Conservation (phyloP, 2,113 vertebrate genomes). For the Romanogobio albipinnatus region DNA sequence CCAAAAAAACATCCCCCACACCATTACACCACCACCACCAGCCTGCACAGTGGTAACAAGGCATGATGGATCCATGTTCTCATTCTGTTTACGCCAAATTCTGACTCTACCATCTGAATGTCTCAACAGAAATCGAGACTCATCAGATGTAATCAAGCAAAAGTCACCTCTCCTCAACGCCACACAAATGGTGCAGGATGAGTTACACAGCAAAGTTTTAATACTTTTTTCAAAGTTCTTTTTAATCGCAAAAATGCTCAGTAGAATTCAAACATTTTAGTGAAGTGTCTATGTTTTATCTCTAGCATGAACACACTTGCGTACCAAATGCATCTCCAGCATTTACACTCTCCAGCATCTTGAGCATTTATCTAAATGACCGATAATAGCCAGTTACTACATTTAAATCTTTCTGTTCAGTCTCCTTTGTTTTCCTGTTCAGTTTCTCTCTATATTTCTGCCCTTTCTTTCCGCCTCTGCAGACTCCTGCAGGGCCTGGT, state of each 20-base stretch:
- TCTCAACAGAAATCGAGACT: too few species aligned
- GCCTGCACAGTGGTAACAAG: too few species aligned
- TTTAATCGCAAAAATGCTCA: slow-evolving; percentile 51
- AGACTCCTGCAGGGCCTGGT: slow-evolving; percentile 87
- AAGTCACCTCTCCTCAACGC: background rate
- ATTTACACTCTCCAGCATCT: slow-evolving; percentile 11
- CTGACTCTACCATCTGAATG: too few species aligned
- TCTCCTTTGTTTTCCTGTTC: slow-evolving; percentile 84
- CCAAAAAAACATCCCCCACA: too few species aligned
- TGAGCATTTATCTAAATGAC: slow-evolving; percentile 51
- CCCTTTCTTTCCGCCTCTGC: slow-evolving; percentile 83
- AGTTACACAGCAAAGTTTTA: background rate
- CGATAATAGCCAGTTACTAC: slow-evolving; percentile 90
- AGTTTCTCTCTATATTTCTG: slow-evolving; percentile 85
- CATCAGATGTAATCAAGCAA: too few species aligned
- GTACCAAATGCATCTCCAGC: slow-evolving; percentile 70
- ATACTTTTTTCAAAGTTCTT: background rate
- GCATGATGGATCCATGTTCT: too few species aligned
- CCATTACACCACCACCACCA: too few species aligned
- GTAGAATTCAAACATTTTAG: background rate
- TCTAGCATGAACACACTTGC: slow-evolving; percentile 53
- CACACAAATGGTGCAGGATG: background rate
- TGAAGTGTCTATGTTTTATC: slow-evolving; percentile 30
- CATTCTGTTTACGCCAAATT: too few species aligned
- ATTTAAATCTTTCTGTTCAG: slow-evolving; percentile 78